These are phyloP conservation scores for Parnassius mnemosyne DNA, from an alignment of 2,888 invertebrate species.

Conservation along the genomic window DNA sequence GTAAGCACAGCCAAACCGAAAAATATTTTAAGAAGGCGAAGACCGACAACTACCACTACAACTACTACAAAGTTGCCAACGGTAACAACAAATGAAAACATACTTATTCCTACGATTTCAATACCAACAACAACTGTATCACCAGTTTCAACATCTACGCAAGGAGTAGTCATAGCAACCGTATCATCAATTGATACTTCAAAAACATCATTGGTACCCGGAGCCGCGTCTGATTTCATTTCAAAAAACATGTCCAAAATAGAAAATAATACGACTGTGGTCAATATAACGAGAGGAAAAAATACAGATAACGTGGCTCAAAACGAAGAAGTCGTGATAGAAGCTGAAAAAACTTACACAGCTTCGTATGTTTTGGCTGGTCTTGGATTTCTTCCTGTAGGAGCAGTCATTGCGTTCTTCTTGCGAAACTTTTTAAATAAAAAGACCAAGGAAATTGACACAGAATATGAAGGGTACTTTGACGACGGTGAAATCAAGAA, in stretches of 20 bases:
- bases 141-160: conserved; percentile 30
- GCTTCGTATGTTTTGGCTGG: conserved; percentile 82
- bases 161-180: conserved; percentile 40
- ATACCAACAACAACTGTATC: conserved; percentile 30
- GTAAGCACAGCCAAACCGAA: conserved; percentile 54
- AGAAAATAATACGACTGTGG: conserved; percentile 38
- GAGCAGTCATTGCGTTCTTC: conserved; percentile 80
- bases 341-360: conserved; percentile 81
- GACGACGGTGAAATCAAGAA: conserved; percentile 79
- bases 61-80: conserved; percentile 43
- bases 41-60: conserved; percentile 70
- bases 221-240: conserved; percentile 46
- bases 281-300: conserved; percentile 46
- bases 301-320: conserved; percentile 46
- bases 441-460: conserved; percentile 77
- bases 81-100: conserved; percentile 29
- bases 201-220: conserved; percentile 67
- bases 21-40: conserved; percentile 58
- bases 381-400: conserved; percentile 80
- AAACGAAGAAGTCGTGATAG: conserved; percentile 78
- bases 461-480: conserved; percentile 82
- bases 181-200: conserved; percentile 67
- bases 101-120: conserved; percentile 34
- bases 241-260: conserved; percentile 40
- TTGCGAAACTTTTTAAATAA: conserved; percentile 78